These are phyloP conservation scores for Natator depressus DNA, from an alignment of 2,113 vertebrate genomes.

Conservation along the genomic window DNA sequence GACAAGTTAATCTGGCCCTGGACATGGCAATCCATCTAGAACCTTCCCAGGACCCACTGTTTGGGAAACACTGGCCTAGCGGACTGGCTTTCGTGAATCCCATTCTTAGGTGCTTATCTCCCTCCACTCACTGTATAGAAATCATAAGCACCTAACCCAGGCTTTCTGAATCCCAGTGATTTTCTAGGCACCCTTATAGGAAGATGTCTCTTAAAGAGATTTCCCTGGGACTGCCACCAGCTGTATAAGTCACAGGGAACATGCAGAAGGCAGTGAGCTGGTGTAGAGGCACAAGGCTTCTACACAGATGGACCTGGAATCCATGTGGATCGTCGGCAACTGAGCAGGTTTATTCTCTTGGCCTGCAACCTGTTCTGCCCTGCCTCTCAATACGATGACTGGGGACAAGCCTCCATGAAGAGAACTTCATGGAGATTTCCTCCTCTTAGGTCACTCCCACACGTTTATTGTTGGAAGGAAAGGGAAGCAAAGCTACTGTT, in stretches of 20 bases:
- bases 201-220: accelerated
- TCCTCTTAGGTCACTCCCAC: accelerated
- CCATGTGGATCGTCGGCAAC: neutral
- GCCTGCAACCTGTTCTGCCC: accelerated
- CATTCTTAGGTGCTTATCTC: too few species aligned
- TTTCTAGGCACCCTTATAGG: neutral
- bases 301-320: neutral
- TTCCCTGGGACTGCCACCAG: neutral
- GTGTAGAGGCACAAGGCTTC: neutral
- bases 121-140: too few species aligned
- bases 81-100: too few species aligned
- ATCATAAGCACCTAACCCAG: too few species aligned
- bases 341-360: neutral
- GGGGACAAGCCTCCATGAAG: neutral
- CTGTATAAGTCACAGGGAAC: neutral
- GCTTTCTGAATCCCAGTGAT: too few species aligned
- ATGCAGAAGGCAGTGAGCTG: neutral
- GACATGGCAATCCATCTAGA: too few species aligned
- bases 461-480: accelerated
- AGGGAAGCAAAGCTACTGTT: neutral
- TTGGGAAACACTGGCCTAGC: too few species aligned
- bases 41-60: too few species aligned
- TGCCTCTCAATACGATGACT: too few species aligned
- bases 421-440: neutral
- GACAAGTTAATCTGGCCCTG: too few species aligned